phyloP scores from a whole-genome alignment of 2,888 invertebrate species.

The Leptinotarsa haldemani region DNA sequence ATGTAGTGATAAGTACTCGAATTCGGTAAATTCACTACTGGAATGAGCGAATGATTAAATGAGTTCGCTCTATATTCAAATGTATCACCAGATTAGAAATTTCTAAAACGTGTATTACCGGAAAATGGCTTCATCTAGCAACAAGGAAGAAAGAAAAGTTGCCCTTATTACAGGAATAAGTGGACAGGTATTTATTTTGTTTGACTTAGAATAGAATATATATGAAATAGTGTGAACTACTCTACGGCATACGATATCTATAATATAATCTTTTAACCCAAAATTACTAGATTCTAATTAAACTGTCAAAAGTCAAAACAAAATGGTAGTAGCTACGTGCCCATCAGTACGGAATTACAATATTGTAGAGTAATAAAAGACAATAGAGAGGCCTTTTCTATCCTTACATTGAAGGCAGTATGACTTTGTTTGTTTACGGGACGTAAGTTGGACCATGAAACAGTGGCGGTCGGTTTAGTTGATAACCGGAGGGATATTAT shows the following conservation, averaged over 20 bases:
- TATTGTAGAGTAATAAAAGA: too few relatives aligned
- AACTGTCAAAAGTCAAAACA: conserved; percentile 14
- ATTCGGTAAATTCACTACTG: too few relatives aligned
- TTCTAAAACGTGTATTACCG: neutral
- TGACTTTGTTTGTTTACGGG: too few relatives aligned
- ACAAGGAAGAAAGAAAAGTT: conserved; percentile 69
- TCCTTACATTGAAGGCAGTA: too few relatives aligned
- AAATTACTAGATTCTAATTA: neutral
- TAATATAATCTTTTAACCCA: neutral
- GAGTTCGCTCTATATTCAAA: neutral
- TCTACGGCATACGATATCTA: neutral
- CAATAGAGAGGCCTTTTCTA: too few relatives aligned
- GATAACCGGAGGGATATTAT: too few relatives aligned
- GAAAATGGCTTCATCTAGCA: conserved; percentile 32
- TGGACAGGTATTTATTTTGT: conserved; percentile 83
- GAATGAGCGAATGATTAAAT: neutral
- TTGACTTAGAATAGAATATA: neutral
- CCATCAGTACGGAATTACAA: neutral
- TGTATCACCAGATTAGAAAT: too few relatives aligned
- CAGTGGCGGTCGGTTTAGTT: too few relatives aligned
- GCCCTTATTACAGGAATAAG: conserved; percentile 97
- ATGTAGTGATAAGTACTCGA: too few relatives aligned
- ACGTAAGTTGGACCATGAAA: too few relatives aligned
- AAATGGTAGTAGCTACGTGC: conserved; percentile 1
- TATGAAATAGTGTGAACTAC: too few relatives aligned